phyloP scores from a whole-genome alignment of 2,888 invertebrate species.

The Busseola fusca region DNA sequence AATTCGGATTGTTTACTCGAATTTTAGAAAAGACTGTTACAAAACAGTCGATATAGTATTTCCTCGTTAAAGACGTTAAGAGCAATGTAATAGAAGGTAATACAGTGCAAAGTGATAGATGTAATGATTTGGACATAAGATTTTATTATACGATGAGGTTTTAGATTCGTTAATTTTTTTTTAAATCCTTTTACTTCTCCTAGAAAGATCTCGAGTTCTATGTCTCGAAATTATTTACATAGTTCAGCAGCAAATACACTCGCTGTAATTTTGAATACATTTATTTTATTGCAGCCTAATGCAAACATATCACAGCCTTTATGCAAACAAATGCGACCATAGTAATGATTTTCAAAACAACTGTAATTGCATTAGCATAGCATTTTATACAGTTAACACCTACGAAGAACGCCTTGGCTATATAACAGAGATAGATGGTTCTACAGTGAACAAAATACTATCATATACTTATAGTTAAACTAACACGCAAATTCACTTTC shows the following conservation, averaged over 20 bases:
- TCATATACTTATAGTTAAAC: background rate
- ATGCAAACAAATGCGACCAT: background rate
- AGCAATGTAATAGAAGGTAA: background rate
- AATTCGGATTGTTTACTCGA: conserved; percentile 10
- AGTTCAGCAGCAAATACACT: background rate
- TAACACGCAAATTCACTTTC: conserved; percentile 5
- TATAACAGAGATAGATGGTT: conserved; percentile 65
- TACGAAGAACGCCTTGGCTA: conserved; percentile 32
- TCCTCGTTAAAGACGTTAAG: background rate
- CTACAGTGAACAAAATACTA: conserved; percentile 51
- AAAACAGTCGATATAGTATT: background rate
- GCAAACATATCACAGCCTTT: background rate
- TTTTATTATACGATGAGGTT: background rate
- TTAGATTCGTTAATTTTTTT: background rate
- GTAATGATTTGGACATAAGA: conserved; percentile 4
- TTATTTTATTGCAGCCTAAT: conserved; percentile 1
- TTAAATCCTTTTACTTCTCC: conserved; percentile 6
- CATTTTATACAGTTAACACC: conserved; percentile 24
- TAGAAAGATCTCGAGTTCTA: background rate
- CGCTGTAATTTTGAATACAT: background rate
- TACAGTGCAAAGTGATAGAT: conserved; percentile 10
- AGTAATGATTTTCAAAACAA: conserved; percentile 6
- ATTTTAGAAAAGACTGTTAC: background rate
- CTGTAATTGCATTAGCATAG: conserved; percentile 6
- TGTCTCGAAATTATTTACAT: conserved; percentile 1